These are phyloP conservation scores for Bathynomus jamesi DNA, from an alignment of 1,140 invertebrate species.

Conservation along the genomic window DNA sequence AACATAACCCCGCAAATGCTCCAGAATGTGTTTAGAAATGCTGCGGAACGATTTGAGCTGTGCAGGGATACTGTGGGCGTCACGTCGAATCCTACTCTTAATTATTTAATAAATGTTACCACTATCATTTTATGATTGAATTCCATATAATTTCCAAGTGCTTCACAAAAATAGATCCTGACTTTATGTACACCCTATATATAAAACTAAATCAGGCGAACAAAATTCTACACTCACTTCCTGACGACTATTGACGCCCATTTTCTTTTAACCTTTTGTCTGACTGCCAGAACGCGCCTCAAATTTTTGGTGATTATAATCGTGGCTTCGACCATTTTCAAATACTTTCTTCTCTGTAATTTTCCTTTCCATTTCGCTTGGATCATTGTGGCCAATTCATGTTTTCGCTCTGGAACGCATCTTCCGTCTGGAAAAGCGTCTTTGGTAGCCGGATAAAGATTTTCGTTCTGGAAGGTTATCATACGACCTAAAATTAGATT, in stretches of 20 bases:
- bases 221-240: constrained; percentile 40
- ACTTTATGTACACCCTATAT: too few species aligned
- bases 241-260: constrained; percentile 62
- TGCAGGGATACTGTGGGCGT: too few species aligned
- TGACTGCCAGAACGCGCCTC: constrained; percentile 60
- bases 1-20: too few species aligned
- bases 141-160: too few species aligned
- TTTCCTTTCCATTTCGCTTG: constrained; percentile 70
- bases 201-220: too few species aligned
- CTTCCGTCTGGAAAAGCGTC: constrained; percentile 81
- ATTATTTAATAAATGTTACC: too few species aligned
- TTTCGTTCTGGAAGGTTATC: constrained; percentile 69
- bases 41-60: too few species aligned
- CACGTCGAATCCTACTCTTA: too few species aligned
- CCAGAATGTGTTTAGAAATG: too few species aligned
- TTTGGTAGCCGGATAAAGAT: constrained; percentile 84
- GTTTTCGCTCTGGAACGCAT: constrained; percentile 75
- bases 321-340: constrained; percentile 55
- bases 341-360: constrained; percentile 59
- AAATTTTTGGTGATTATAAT: constrained; percentile 67
- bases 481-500: constrained; percentile 23
- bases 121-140: too few species aligned
- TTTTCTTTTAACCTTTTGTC: constrained; percentile 55
- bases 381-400: constrained; percentile 72
- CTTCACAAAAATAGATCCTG: too few species aligned